A percentile compares a stretch with the other conserved stretches of the same genome.
These are phyloP conservation scores for Sesamia nonagrioides DNA, from an alignment of 1,140 invertebrate genomes.

Conservation along the genomic window DNA sequence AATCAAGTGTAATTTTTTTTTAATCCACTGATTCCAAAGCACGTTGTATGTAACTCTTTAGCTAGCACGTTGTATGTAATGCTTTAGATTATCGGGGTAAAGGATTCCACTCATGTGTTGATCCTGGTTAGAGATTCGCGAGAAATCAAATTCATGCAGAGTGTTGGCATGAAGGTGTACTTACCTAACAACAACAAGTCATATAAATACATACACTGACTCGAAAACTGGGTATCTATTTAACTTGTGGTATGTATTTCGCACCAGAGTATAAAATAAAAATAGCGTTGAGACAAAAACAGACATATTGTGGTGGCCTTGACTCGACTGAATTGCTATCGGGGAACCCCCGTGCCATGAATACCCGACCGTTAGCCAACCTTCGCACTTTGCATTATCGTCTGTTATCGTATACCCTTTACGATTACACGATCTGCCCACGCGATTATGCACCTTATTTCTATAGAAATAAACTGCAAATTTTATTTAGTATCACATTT, in stretches of 20 bases:
- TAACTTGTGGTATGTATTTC: neutral
- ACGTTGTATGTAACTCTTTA: too few species aligned
- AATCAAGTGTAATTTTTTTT: too few species aligned
- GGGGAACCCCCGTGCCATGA: conserved; percentile 6
- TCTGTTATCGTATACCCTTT: neutral
- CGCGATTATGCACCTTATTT: conserved; percentile 7
- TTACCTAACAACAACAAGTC: too few species aligned
- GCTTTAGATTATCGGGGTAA: too few species aligned
- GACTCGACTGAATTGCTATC: neutral
- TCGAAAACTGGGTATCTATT: too few species aligned
- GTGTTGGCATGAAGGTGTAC: too few species aligned
- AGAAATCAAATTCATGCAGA: too few species aligned
- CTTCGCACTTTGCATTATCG: conserved; percentile 16
- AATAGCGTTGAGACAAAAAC: neutral
- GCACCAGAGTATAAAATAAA: neutral
- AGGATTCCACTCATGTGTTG: too few species aligned
- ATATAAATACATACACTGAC: too few species aligned
- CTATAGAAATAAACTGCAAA: conserved; percentile 1
- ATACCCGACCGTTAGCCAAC: neutral
- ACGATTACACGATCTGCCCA: neutral
- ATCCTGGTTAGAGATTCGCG: too few species aligned
- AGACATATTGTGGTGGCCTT: neutral
- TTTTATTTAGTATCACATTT: neutral
- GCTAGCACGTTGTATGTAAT: too few species aligned
- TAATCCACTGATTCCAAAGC: too few species aligned